These are phyloP conservation scores for Bothrops jararaca DNA, from an alignment of 2,113 vertebrate species.

Conservation along the genomic window DNA sequence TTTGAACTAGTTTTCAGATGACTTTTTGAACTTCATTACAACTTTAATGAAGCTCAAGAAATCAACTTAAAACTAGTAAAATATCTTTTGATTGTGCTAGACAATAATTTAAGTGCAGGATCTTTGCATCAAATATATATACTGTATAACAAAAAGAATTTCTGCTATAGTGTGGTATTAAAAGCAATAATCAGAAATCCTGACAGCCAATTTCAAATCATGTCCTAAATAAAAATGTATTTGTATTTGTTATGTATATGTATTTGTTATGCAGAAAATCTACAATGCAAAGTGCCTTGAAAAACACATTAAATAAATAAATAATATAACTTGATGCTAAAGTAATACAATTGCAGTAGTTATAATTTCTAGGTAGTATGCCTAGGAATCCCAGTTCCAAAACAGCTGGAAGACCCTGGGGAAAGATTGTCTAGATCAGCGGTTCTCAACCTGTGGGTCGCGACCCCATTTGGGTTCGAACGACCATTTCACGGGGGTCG, in stretches of 20 bases:
- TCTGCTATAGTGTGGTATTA: neutral
- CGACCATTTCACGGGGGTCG: too few relatives aligned
- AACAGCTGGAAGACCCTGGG: neutral
- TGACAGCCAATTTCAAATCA: neutral
- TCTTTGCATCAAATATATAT: neutral
- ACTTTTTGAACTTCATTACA: neutral
- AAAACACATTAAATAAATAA: neutral
- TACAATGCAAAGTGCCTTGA: neutral
- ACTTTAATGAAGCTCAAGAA: neutral
- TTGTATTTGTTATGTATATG: neutral
- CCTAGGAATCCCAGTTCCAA: neutral
- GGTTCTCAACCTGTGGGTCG: too few relatives aligned
- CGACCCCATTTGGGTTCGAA: too few relatives aligned
- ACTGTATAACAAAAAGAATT: neutral
- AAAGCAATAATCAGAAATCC: neutral
- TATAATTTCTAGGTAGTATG: neutral
- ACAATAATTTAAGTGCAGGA: neutral
- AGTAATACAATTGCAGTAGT: neutral
- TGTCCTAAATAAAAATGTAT: neutral
- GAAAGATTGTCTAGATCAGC: slow-evolving; percentile 10
- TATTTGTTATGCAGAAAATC: neutral
- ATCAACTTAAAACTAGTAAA: neutral
- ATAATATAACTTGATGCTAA: neutral
- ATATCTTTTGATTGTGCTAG: neutral
- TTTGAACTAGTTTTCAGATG: neutral